Percentiles rank a stretch among this genome's conserved stretches.
Conservation (phyloP, 1,140 invertebrate genomes). For the Drosophila chauvacae region DNA sequence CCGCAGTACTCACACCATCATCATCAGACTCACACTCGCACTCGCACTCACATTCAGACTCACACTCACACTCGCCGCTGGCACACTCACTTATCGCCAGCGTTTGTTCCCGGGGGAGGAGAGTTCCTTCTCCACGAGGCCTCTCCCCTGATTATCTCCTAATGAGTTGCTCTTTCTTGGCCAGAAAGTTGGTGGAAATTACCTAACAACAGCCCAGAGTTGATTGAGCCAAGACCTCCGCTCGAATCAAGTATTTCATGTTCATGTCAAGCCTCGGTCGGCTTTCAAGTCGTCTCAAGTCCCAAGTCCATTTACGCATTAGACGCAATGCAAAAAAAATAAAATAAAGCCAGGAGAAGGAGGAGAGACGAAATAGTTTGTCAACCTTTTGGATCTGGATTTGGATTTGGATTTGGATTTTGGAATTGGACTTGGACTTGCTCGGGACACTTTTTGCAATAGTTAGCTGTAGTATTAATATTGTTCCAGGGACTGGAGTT, state of each 20-base stretch:
- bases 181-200: constrained; percentile 2
- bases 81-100: constrained; percentile 24
- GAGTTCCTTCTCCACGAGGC: background rate
- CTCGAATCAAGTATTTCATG: constrained; percentile 48
- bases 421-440: constrained; percentile 3
- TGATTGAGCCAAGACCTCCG: constrained; percentile 17
- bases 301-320: constrained; percentile 44
- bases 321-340: constrained; percentile 7
- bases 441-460: background rate
- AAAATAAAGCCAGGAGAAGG: background rate
- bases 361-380: constrained; percentile 33
- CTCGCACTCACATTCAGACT: constrained; percentile 3
- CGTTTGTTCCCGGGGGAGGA: background rate
- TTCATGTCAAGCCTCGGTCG: constrained; percentile 19
- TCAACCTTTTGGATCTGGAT: constrained; percentile 12
- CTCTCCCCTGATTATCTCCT: constrained; percentile 15
- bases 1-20: constrained; percentile 1
- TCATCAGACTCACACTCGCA: constrained; percentile 5
- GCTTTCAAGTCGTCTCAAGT: constrained; percentile 44
- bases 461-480: background rate
- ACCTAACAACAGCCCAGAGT: constrained; percentile 7
- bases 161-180: constrained; percentile 41
- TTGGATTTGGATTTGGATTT: too few species aligned
- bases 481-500: background rate
- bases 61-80: constrained; percentile 8